Percentiles rank a stretch among this genome's conserved stretches.
These are phyloP conservation scores for Crenichthys baileyi DNA, from an alignment of 2,797 vertebrate species.

Conservation along the genomic window DNA sequence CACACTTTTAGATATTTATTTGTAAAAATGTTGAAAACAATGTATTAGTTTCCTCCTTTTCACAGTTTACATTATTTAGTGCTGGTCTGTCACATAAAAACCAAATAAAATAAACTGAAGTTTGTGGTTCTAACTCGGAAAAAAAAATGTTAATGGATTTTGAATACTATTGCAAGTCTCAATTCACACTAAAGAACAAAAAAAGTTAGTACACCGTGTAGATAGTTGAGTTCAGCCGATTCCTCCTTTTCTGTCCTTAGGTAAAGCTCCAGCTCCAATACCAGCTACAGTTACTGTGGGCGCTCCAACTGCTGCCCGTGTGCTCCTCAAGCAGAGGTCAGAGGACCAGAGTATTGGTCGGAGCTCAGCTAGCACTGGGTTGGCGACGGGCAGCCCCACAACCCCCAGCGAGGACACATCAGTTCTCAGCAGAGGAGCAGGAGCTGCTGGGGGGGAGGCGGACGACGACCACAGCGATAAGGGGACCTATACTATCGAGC, in stretches of 20 bases:
- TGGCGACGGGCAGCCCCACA: conserved; percentile 82
- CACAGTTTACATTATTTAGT: neutral
- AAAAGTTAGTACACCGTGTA: too few species aligned
- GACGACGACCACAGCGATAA: conserved; percentile 96
- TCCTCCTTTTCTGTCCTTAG: conserved; percentile 34
- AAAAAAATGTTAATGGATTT: too few species aligned
- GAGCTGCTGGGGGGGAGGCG: conserved; percentile 70
- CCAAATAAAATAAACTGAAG: too few species aligned
- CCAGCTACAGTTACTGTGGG: conserved; percentile 74
- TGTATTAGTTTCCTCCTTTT: neutral
- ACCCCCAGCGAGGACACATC: conserved; percentile 84
- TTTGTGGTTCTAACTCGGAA: too few species aligned
- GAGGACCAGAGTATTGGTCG: conserved; percentile 89
- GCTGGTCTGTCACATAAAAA: neutral
- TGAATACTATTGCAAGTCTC: too few species aligned
- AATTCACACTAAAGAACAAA: neutral
- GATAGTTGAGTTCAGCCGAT: neutral
- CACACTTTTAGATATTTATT: neutral
- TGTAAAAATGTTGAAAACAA: neutral
- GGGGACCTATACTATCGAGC: conserved; percentile 96
- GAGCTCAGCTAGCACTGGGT: conserved; percentile 89
- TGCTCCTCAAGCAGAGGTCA: conserved; percentile 91
- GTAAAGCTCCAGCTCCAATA: conserved; percentile 72
- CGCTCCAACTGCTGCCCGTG: conserved; percentile 81
- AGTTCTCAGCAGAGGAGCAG: conserved; percentile 71